Conservation (phyloP, 1,140 invertebrate species). For the Aphis craccivora region DNA sequence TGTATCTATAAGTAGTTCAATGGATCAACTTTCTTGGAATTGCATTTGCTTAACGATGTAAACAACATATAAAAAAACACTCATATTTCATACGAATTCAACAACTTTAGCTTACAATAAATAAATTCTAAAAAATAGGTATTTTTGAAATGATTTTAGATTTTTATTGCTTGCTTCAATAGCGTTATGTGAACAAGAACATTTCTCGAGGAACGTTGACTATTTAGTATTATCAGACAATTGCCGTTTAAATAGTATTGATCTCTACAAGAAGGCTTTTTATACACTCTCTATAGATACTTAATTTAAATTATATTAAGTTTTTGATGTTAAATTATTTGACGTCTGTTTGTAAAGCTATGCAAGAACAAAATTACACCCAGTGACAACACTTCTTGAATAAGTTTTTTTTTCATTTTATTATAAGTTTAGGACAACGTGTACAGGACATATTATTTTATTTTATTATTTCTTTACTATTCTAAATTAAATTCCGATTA, state of each 20-base stretch:
- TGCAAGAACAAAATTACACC: background rate
- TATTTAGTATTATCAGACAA: background rate
- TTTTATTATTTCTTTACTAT: background rate
- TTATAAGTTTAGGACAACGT: background rate
- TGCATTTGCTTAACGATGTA: no score
- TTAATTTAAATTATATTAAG: background rate
- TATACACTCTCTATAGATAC: background rate
- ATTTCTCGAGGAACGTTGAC: background rate
- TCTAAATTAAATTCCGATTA: background rate
- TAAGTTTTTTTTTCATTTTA: background rate
- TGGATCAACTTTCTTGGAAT: background rate
- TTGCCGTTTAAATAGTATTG: background rate
- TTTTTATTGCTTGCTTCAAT: no score
- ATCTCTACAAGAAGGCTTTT: background rate
- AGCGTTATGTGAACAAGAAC: background rate
- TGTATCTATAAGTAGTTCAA: background rate
- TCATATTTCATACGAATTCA: background rate
- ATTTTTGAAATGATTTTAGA: no score
- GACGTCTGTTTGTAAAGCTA: background rate
- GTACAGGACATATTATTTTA: background rate
- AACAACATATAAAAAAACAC: background rate
- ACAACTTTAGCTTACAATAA: background rate
- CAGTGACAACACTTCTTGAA: background rate
- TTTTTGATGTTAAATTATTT: background rate
- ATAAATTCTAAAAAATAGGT: background rate